A percentile compares a stretch with the other conserved stretches of the same genome.
Evolutionary conservation across 2,113 vertebrate species (phyloP).

Genomic region (Bos javanicus): DNA sequence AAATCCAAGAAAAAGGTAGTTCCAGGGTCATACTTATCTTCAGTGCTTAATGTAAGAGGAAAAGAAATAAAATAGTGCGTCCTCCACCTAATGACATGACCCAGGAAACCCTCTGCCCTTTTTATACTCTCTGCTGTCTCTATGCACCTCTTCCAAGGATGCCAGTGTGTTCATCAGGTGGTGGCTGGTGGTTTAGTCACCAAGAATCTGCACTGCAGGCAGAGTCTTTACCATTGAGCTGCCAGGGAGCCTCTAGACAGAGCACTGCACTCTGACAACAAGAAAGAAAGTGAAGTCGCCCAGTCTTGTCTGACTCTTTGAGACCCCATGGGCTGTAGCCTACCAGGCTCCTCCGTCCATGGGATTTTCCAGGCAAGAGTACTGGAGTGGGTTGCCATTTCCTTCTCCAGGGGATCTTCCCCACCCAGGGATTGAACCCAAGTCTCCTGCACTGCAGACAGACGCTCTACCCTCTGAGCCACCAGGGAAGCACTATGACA

Average conservation of each 20-base stretch:
- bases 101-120: accelerated
- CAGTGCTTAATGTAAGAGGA: background rate
- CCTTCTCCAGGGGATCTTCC: background rate
- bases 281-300: background rate
- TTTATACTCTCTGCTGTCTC: background rate
- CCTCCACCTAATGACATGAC: accelerated
- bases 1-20: background rate
- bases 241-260: background rate
- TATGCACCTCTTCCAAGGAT: background rate
- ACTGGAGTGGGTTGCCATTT: background rate
- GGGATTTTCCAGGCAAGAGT: background rate
- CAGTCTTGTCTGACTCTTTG: accelerated
- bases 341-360: background rate
- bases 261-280: background rate
- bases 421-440: background rate
- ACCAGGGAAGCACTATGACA: accelerated
- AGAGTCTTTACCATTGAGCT: background rate
- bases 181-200: background rate
- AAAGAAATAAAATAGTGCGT: background rate
- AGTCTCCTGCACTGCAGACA: background rate
- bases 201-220: background rate
- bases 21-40: background rate
- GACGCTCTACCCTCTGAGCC: accelerated
- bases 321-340: background rate
- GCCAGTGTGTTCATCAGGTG: background rate